Evolutionary conservation across 2,113 vertebrate species (phyloP), one percentile per base, ranked within the genome.

Genomic region (Tenebrosternarchus preto): DNA sequence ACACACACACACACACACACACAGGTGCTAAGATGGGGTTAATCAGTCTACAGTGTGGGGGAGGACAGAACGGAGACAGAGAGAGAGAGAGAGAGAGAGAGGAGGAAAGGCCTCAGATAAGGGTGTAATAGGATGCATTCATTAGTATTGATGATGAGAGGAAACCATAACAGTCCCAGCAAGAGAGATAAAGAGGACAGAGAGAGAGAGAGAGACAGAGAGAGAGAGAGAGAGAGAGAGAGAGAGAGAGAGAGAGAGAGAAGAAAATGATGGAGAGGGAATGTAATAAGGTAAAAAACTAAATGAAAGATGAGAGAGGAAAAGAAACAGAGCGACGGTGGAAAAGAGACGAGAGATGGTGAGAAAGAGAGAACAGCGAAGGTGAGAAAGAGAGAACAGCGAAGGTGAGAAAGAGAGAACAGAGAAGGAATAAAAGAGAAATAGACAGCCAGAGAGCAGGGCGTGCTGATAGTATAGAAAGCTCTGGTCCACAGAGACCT

Each of bases 71-170:
- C 56, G 46, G 43, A 53, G 15, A 25, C 29, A 66, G 57, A 71
- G 55, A 70, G 33, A 33, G 63, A 66, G 63, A 67, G 77, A 36
- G 33, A 46, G 67, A 1, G 20, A 60, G 53, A 77, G 50, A 60
- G 55, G 60, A 27, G 29, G 61, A 64, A 27, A 78, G 20, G 55
- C 36, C 53, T 59, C 31, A 60, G 77, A 70, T 78, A 78, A 60
- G 55, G 12, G 36, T 71, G 20, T 79, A 79, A 80, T 73, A n/a
- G 69, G 46, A 63, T 72, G 50, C 69, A 72, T 72, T 80, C 59
- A 73, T 80, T 77, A 77, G 75, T 63, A 77, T 24, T 77, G 63
- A 77, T 67, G 75, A 66, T 60, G 25, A 27, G 73, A 76, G 46
- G 63, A 67, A 61, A 77, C 75, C 46, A 67, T 46, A 67, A 77